Conservation (phyloP, 1,140 invertebrate genomes). For the Danaus melanippus region DNA sequence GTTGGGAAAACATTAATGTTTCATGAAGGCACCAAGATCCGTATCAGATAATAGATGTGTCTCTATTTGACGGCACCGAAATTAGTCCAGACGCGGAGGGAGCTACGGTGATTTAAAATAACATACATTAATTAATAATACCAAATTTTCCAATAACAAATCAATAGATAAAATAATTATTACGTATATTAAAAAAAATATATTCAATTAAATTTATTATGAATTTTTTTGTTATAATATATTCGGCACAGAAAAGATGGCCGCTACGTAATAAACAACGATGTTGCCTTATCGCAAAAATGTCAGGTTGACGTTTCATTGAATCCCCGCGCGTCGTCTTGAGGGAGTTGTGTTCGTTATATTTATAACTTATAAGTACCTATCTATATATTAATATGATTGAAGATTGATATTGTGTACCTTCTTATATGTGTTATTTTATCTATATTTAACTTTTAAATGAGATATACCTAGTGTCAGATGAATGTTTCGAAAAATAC, state of each 20-base stretch:
- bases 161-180: too few species aligned
- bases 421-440: too few species aligned
- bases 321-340: constrained; percentile 27
- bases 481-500: constrained; percentile 1
- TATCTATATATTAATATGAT: too few species aligned
- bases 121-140: too few species aligned
- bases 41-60: constrained; percentile 67
- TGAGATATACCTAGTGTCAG: background rate
- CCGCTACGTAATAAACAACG: constrained; percentile 33
- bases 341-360: constrained; percentile 21
- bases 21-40: constrained; percentile 63
- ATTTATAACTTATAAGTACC: constrained; percentile 13
- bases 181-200: too few species aligned
- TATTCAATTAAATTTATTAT: too few species aligned
- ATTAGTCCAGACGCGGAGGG: constrained; percentile 26
- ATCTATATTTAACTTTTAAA: constrained; percentile 1
- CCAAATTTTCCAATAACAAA: too few species aligned
- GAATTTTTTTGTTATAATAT: too few species aligned
- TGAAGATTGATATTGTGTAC: too few species aligned
- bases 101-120: background rate
- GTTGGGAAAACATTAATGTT: constrained; percentile 63
- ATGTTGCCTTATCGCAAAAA: constrained; percentile 44
- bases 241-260: constrained; percentile 9
- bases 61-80: constrained; percentile 58
- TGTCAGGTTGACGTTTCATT: constrained; percentile 34